Conservation (phyloP, 1,140 invertebrate species). For the Metopolophium dirhodum region DNA sequence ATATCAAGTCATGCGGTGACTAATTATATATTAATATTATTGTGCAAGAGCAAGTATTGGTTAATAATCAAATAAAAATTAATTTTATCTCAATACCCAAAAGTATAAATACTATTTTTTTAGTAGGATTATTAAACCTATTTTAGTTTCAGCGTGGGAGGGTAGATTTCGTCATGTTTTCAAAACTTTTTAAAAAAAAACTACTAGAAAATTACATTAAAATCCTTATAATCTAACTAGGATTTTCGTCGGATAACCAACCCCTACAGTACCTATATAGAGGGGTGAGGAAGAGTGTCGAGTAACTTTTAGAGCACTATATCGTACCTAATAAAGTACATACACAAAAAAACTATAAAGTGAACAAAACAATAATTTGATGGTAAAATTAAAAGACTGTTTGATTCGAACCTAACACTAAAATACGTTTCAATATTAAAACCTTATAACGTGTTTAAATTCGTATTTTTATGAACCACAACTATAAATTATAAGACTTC, state of each 20-base stretch:
- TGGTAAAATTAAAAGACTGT: not conserved
- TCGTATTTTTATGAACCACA: too few relatives aligned
- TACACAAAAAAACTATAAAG: not conserved
- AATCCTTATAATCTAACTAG: not conserved
- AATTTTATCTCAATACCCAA: not conserved
- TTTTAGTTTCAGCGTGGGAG: not conserved
- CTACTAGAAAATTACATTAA: not conserved
- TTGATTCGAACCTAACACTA: too few relatives aligned
- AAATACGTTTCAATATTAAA: too few relatives aligned
- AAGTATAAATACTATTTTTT: not conserved
- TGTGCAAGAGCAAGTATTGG: not conserved
- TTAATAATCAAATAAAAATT: not conserved
- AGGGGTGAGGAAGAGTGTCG: not conserved
- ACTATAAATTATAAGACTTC: too few relatives aligned
- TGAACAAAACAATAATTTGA: not conserved
- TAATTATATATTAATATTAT: too few relatives aligned
- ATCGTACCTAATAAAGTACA: not conserved
- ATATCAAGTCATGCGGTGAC: too few relatives aligned
- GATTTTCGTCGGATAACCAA: not conserved
- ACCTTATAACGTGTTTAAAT: too few relatives aligned
- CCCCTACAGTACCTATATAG: not conserved
- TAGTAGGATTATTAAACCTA: not conserved
- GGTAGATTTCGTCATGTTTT: not conserved
- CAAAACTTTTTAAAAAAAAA: not conserved
- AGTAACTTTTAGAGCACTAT: not conserved